Percentiles rank a stretch among this genome's conserved stretches.
These are phyloP conservation scores for Liposcelis brunnea DNA, from an alignment of 2,888 invertebrate species.

Conservation along the genomic window DNA sequence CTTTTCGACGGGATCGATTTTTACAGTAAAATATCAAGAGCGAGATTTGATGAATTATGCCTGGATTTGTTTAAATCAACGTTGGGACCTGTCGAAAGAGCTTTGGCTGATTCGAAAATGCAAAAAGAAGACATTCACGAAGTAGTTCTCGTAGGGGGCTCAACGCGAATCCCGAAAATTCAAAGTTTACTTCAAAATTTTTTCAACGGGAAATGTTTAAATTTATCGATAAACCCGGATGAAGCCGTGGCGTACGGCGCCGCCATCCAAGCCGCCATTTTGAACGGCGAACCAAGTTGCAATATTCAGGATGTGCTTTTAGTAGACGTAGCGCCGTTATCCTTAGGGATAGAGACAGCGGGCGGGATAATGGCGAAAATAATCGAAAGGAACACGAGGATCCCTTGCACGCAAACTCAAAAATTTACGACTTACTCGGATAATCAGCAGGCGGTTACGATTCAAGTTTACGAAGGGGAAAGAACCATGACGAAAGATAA, in stretches of 20 bases:
- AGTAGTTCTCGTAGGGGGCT: no score
- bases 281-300: constrained; percentile 35
- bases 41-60: constrained; percentile 59
- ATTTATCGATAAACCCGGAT: constrained; percentile 57
- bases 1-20: constrained; percentile 52
- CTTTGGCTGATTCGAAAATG: no score
- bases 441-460: constrained; percentile 78
- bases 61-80: constrained; percentile 63
- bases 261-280: constrained; percentile 62
- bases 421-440: constrained; percentile 82
- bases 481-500: constrained; percentile 81
- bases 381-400: constrained; percentile 33
- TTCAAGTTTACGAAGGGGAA: constrained; percentile 70
- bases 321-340: constrained; percentile 50
- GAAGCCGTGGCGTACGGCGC: constrained; percentile 72
- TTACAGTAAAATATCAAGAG: constrained; percentile 50
- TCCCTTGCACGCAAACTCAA: constrained; percentile 36
- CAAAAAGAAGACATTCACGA: no score
- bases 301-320: constrained; percentile 55
- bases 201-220: constrained; percentile 45
- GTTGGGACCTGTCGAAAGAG: constrained; percentile 63
- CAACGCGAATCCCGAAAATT: no score
- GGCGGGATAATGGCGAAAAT: constrained; percentile 53
- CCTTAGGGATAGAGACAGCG: constrained; percentile 56
- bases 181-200: constrained; percentile 21